Evolutionary conservation across 2,888 invertebrate species (phyloP).

Genomic region (Diarsia brunnea): DNA sequence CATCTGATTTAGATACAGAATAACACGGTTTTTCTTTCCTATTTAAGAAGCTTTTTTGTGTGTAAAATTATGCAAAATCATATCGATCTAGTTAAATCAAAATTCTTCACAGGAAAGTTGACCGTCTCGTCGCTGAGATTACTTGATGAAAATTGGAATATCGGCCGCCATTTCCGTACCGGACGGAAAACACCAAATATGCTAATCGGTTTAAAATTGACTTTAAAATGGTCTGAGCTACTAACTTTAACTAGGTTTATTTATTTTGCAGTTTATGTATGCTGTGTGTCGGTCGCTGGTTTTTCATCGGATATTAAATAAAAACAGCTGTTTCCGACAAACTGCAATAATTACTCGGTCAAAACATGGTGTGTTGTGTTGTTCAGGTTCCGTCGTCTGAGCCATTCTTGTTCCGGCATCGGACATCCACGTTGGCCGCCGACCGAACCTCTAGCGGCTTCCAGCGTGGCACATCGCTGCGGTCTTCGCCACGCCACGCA

Average conservation of each 20-base stretch:
- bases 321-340: too few species aligned
- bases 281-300: not conserved
- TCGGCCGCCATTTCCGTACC: slow-evolving; percentile 66
- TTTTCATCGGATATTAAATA: too few species aligned
- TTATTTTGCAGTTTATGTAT: slow-evolving; percentile 45
- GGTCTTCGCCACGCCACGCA: too few species aligned
- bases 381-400: too few species aligned
- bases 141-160: slow-evolving; percentile 74
- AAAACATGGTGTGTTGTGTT: not conserved
- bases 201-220: slow-evolving; percentile 84
- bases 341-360: too few species aligned
- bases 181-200: slow-evolving; percentile 80
- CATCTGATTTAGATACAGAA: not conserved
- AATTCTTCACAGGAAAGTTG: slow-evolving; percentile 53
- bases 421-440: too few species aligned
- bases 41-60: not conserved
- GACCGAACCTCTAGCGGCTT: too few species aligned
- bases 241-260: slow-evolving; percentile 65
- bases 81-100: slow-evolving; percentile 40
- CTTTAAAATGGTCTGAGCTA: slow-evolving; percentile 73
- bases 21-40: not conserved
- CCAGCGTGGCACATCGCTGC: too few species aligned
- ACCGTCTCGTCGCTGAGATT: slow-evolving; percentile 59
- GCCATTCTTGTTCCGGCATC: too few species aligned
- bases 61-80: slow-evolving; percentile 9